Evolutionary conservation across 1,140 invertebrate species (phyloP).

Genomic region (Frieseomelitta varia): DNA sequence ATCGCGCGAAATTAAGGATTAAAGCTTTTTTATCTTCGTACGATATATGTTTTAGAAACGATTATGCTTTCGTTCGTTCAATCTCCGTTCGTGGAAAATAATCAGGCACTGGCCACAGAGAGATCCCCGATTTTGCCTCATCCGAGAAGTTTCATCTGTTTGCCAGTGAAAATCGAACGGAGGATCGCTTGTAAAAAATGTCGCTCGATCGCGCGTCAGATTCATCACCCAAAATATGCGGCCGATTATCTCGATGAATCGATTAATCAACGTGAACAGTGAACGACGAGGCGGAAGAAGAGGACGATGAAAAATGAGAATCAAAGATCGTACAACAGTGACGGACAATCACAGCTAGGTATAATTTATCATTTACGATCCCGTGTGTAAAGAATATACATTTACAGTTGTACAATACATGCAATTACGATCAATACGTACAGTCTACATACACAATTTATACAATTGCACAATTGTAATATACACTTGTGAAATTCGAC

Average conservation of each 20-base stretch:
- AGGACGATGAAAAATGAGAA: background rate
- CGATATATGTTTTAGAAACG: background rate
- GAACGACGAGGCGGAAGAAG: background rate
- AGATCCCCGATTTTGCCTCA: constrained; percentile 40
- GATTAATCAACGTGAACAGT: no score
- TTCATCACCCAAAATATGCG: background rate
- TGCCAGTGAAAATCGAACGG: background rate
- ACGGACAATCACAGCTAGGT: no score
- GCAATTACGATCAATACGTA: no score
- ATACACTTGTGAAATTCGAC: no score
- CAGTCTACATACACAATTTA: no score
- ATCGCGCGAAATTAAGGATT: background rate
- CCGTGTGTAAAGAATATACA: no score
- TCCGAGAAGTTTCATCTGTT: constrained; percentile 21
- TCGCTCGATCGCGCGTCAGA: background rate
- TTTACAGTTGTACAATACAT: no score
- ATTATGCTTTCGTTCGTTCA: constrained; percentile 13
- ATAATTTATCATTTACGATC: no score
- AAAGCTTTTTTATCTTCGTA: no score
- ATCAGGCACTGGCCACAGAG: constrained; percentile 39
- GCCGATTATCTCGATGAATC: background rate
- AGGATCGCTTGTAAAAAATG: background rate
- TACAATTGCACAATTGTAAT: no score
- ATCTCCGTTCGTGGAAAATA: constrained; percentile 22
- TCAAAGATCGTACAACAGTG: background rate